Evolutionary conservation across 1,140 invertebrate genomes (phyloP).

Genomic region (Cyphomyrmex costatus): DNA sequence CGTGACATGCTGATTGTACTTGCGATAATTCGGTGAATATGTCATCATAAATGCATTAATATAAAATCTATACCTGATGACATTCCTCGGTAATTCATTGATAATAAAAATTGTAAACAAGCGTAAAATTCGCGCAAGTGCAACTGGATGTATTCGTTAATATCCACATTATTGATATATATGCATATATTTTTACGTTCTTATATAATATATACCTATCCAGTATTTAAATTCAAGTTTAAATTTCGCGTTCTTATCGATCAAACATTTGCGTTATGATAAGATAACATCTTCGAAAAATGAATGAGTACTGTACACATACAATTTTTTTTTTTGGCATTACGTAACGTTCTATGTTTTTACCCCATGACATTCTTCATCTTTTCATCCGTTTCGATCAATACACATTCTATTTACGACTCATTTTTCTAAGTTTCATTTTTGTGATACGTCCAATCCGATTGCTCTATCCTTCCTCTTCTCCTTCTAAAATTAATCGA

Average conservation of each 20-base stretch:
- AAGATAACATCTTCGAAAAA: conserved; percentile 41
- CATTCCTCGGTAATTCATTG: neutral
- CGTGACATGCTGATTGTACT: neutral
- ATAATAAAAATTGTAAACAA: neutral
- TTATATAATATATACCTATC: too few species aligned
- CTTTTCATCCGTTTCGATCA: neutral
- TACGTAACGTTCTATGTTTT: conserved; percentile 51
- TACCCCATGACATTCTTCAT: neutral
- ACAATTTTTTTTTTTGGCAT: too few species aligned
- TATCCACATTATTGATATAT: neutral
- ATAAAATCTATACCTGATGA: neutral
- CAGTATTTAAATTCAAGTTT: neutral
- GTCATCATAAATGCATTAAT: neutral
- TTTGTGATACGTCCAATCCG: neutral
- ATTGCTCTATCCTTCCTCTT: neutral
- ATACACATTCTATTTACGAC: neutral
- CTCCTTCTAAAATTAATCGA: neutral
- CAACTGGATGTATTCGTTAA: neutral
- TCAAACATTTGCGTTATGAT: neutral
- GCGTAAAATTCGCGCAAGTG: neutral
- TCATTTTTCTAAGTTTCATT: neutral
- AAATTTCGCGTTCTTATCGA: neutral
- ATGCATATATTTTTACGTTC: neutral
- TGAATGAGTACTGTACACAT: neutral
- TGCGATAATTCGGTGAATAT: neutral